Percentiles rank a stretch among this genome's conserved stretches.
Evolutionary conservation across 2,113 vertebrate species (phyloP).

Genomic region (Dascyllus trimaculatus): DNA sequence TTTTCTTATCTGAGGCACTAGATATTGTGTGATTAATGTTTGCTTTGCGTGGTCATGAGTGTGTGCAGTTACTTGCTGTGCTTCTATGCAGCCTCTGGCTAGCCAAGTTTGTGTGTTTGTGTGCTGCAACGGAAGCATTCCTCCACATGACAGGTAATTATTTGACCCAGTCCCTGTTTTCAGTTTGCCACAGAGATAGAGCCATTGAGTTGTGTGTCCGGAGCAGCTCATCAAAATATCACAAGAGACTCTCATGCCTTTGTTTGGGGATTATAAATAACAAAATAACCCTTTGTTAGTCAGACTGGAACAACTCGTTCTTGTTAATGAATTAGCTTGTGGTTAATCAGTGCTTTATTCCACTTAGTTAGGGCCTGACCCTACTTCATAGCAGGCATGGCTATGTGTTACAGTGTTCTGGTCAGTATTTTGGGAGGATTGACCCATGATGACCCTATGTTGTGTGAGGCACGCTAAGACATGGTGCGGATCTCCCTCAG

Average conservation of each 20-base stretch:
- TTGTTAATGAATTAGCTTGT: conserved; percentile 24
- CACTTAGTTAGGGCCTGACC: background rate
- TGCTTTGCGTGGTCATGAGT: conserved; percentile 41
- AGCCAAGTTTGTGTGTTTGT: conserved; percentile 26
- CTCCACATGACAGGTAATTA: conserved; percentile 29
- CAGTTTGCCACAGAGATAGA: conserved; percentile 18
- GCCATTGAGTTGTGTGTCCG: conserved; percentile 32
- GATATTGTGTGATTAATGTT: conserved; percentile 29
- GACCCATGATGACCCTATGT: conserved; percentile 59
- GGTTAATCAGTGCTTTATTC: conserved; percentile 19
- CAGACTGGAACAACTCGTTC: conserved; percentile 5
- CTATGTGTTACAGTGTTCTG: conserved; percentile 7
- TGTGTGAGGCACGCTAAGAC: conserved; percentile 49
- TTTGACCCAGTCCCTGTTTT: conserved; percentile 29
- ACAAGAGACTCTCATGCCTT: background rate
- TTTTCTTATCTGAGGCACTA: conserved; percentile 15
- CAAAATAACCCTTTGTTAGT: conserved; percentile 1
- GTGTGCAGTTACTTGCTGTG: conserved; percentile 43
- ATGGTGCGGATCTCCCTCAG: conserved; percentile 58
- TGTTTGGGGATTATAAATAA: conserved; percentile 1
- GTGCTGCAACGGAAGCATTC: conserved; percentile 34
- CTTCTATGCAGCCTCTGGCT: conserved; percentile 14
- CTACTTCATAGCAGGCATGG: conserved; percentile 4
- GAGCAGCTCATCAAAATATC: conserved; percentile 23
- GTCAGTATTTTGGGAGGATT: conserved; percentile 37